Conservation (phyloP, 1,140 invertebrate species). For the Drosophila triauraria region DNA sequence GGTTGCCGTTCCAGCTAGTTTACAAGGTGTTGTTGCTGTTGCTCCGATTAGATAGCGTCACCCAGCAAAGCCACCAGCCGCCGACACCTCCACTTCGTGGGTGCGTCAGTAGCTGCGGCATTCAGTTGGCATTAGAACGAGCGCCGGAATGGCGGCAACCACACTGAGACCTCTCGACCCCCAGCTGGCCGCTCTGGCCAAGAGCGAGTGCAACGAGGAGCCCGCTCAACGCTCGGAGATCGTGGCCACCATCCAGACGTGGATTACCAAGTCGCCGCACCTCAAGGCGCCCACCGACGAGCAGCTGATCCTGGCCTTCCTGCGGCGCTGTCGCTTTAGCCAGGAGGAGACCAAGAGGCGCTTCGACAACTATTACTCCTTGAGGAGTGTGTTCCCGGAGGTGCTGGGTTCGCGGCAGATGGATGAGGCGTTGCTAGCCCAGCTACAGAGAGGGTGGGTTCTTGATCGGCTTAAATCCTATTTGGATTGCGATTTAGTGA, state of each 20-base stretch:
- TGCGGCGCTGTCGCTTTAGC: slow-evolving; percentile 89
- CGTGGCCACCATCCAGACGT: slow-evolving; percentile 86
- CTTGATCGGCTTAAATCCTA: too few relatives aligned
- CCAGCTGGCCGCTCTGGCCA: slow-evolving; percentile 76
- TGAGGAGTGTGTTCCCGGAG: slow-evolving; percentile 87
- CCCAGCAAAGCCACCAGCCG: background rate
- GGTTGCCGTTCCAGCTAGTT: slow-evolving; percentile 53
- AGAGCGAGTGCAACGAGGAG: slow-evolving; percentile 87
- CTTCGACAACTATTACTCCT: slow-evolving; percentile 88
- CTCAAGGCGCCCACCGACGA: slow-evolving; percentile 86
- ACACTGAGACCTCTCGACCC: slow-evolving; percentile 71
- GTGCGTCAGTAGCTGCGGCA: slow-evolving; percentile 27
- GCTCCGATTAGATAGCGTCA: slow-evolving; percentile 59
- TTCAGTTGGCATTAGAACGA: slow-evolving; percentile 34
- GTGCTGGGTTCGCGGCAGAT: slow-evolving; percentile 81
- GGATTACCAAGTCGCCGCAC: slow-evolving; percentile 88
- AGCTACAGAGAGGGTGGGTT: slow-evolving; percentile 86
- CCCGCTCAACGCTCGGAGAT: slow-evolving; percentile 85
- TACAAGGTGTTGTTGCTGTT: slow-evolving; percentile 45
- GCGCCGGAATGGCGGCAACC: slow-evolving; percentile 57
- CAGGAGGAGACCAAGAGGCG: slow-evolving; percentile 88
- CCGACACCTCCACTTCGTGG: background rate
- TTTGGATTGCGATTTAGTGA: background rate
- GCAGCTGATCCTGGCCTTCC: slow-evolving; percentile 87
- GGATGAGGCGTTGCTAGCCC: slow-evolving; percentile 77